A percentile compares a stretch with the other conserved stretches of the same genome.
Conservation (phyloP, 1,140 invertebrate genomes). For the Epicauta chinensis region DNA sequence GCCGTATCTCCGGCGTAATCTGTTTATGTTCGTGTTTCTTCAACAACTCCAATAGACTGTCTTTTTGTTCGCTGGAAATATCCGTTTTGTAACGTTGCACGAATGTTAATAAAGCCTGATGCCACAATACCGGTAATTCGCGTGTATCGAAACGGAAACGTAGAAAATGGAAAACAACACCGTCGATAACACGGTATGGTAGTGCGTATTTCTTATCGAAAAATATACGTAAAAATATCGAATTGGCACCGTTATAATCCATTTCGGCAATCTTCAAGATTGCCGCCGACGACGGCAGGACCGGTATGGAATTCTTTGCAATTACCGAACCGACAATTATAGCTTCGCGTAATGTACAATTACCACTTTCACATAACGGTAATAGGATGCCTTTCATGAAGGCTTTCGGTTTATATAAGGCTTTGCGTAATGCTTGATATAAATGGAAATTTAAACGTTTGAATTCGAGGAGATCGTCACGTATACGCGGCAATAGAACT, state of each 20-base stretch:
- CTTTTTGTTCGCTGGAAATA: conserved; percentile 87
- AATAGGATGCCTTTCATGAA: conserved; percentile 93
- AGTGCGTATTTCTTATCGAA: conserved; percentile 98
- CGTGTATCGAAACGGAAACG: conserved; percentile 75
- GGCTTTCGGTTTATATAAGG: conserved; percentile 94
- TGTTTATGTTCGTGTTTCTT: conserved; percentile 70
- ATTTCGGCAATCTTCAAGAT: conserved; percentile 95
- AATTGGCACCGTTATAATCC: conserved; percentile 96
- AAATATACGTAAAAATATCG: conserved; percentile 90
- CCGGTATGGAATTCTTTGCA: conserved; percentile 86
- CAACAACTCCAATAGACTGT: conserved; percentile 73
- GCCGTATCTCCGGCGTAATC: conserved; percentile 78
- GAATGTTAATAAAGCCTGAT: conserved; percentile 91
- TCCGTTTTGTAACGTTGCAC: conserved; percentile 93
- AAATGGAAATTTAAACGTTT: conserved; percentile 96
- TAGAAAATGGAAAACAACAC: conserved; percentile 92
- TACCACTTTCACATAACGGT: conserved; percentile 59
- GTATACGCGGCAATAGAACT: conserved; percentile 82
- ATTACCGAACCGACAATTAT: conserved; percentile 91
- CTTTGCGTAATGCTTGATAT: conserved; percentile 89
- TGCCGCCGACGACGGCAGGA: conserved; percentile 93
- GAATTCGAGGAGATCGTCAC: conserved; percentile 94
- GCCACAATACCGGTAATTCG: conserved; percentile 92
- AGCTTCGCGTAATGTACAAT: conserved; percentile 91
- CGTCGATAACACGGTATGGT: conserved; percentile 92